Evolutionary conservation across 2,797 vertebrate species (phyloP), one percentile per base, ranked within the genome.

Genomic region (Bovichtus diacanthus): DNA sequence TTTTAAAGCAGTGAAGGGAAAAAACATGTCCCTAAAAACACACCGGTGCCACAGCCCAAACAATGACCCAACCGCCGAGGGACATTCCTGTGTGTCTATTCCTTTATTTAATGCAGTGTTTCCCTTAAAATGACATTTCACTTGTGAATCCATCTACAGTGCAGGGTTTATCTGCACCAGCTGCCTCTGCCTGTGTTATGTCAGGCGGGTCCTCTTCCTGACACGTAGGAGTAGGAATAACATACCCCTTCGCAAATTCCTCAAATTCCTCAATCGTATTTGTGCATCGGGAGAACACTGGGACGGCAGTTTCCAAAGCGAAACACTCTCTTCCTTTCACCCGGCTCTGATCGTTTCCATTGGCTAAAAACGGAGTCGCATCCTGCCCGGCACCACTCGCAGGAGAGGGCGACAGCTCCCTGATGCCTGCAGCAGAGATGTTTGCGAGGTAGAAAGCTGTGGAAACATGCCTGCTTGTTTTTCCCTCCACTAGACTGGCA

Each of bases 161-260:
- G 21, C 16, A 1, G 39, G 39, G 51, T 76, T 81, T 71, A 75
- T 83, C 38, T 75, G 74, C 59, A 25, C 68, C 74, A 76, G 71
- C 77, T 67, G 72, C 77, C 70, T 70, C 49, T 23, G 76, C 68
- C 74, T 76, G 72, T 88, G 89, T 89, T 87, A 39, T 86, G 76
- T 90, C 88, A 91, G 87, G 84, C 83, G 74, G 53, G 90, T 89
- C 90, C 86, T 87, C 78, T 91, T 88, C 88, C 87, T 89, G 84
- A 89, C 79, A 77, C 83, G n/a, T n/a, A n/a, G 19, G 58, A 19
- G 36, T 0, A 73, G 78, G 75, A 92, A 91, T 75, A 91, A 91
- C 90, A 89, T 68, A 50, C 79, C 74, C 63, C 75, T 79, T 63
- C 74, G 62, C 80, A 86, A 81, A 93, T 91, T 91, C 91, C 86